phyloP scores from a whole-genome alignment of 37 sponge, comb jelly and placozoan species.

The Cladorhizidae sp. region DNA sequence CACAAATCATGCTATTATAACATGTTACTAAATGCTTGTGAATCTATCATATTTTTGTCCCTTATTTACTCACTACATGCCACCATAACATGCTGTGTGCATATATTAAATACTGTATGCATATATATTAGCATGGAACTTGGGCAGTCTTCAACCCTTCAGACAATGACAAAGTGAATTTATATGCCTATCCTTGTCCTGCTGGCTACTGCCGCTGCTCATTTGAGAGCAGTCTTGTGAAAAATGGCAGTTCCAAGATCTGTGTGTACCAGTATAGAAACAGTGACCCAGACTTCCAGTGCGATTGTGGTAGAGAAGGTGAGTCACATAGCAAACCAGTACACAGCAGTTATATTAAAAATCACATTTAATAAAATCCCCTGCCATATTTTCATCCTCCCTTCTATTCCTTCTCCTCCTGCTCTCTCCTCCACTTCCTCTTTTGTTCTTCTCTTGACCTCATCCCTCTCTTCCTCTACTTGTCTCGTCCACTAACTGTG shows the following conservation, averaged over 20 bases:
- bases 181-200: slow-evolving; percentile 46
- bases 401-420: background rate
- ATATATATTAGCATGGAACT: slow-evolving; percentile 1
- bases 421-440: too few species aligned
- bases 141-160: slow-evolving; percentile 9
- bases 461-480: too few species aligned
- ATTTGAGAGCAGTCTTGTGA: background rate
- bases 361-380: too few species aligned
- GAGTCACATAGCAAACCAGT: too few species aligned
- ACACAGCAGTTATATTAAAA: too few species aligned
- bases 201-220: slow-evolving; percentile 52
- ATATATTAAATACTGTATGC: background rate
- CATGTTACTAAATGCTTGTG: too few species aligned
- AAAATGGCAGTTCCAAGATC: background rate
- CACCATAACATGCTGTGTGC: too few species aligned
- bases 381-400: background rate
- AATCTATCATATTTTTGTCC: too few species aligned
- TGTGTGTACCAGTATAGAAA: slow-evolving; percentile 21
- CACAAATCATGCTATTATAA: too few species aligned
- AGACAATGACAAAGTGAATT: background rate
- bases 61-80: too few species aligned
- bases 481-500: too few species aligned
- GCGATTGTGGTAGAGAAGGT: slow-evolving; percentile 51
- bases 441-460: background rate
- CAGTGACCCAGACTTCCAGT: slow-evolving; percentile 24